Evolutionary conservation across 2,113 vertebrate genomes (phyloP).

Genomic region (Scortum barcoo): DNA sequence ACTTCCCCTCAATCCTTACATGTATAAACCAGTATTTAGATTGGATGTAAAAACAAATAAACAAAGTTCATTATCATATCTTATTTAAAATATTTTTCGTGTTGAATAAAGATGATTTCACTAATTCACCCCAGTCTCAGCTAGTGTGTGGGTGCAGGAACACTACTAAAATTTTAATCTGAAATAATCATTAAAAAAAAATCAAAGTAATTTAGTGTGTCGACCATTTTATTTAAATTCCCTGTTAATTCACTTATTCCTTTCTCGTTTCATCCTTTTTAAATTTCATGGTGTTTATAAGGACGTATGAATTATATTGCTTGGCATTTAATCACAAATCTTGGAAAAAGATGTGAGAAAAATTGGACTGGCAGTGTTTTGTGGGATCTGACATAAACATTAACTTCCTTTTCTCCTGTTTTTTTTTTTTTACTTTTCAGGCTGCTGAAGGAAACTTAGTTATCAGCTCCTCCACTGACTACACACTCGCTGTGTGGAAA

Average conservation of each 20-base stretch:
- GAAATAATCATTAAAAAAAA: neutral
- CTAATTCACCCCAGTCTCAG: neutral
- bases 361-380: neutral
- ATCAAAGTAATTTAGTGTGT: neutral
- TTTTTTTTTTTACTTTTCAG: slow-evolving; percentile 78
- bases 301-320: neutral
- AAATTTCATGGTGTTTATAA: neutral
- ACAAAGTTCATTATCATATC: neutral
- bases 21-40: neutral
- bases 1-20: neutral
- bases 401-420: slow-evolving; percentile 10
- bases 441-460: slow-evolving; percentile 92
- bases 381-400: neutral
- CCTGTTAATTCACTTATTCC: neutral
- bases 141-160: neutral
- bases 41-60: neutral
- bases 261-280: too few species aligned
- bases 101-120: neutral
- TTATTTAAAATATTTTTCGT: neutral
- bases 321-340: neutral
- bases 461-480: slow-evolving; percentile 95
- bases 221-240: neutral
- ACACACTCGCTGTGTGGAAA: slow-evolving; percentile 95
- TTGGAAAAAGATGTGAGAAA: neutral
- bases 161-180: neutral